Evolutionary conservation across 2,888 invertebrate species (phyloP).

Genomic region (Reticulitermes lucifugus): DNA sequence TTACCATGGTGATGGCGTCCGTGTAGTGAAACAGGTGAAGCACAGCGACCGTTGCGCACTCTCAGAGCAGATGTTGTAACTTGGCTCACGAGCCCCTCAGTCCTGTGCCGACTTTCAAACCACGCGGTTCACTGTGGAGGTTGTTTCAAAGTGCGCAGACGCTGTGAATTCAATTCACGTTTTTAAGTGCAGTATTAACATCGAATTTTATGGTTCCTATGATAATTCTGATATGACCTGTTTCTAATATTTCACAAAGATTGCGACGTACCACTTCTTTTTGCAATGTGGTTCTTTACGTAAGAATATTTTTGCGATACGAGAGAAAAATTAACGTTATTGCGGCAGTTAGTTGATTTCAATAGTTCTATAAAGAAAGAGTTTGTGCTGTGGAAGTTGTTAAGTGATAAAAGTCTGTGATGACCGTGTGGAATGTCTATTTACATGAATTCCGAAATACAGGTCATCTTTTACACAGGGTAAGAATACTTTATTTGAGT

Average conservation of each 20-base stretch:
- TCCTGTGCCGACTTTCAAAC: conserved; percentile 12
- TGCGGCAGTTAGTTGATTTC: too few species aligned
- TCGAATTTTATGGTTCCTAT: too few species aligned
- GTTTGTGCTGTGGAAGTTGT: too few species aligned
- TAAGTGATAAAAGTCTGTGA: too few species aligned
- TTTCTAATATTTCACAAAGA: neutral
- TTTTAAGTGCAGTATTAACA: too few species aligned
- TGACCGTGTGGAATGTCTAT: neutral
- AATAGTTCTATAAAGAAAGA: too few species aligned
- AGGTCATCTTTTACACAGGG: neutral
- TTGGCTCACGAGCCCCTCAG: neutral
- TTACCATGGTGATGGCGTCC: neutral
- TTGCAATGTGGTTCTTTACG: too few species aligned
- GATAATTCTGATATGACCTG: too few species aligned
- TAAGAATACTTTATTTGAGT: neutral
- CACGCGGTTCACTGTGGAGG: neutral
- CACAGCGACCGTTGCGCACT: conserved; percentile 2
- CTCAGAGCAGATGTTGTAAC: neutral
- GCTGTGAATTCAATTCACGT: too few species aligned
- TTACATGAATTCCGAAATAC: neutral
- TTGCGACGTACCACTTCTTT: neutral
- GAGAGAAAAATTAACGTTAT: too few species aligned
- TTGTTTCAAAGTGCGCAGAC: neutral
- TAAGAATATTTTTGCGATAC: too few species aligned
- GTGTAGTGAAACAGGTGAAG: neutral